Evolutionary conservation across 2,888 invertebrate genomes (phyloP).

Genomic region (Papilio demoleus): DNA sequence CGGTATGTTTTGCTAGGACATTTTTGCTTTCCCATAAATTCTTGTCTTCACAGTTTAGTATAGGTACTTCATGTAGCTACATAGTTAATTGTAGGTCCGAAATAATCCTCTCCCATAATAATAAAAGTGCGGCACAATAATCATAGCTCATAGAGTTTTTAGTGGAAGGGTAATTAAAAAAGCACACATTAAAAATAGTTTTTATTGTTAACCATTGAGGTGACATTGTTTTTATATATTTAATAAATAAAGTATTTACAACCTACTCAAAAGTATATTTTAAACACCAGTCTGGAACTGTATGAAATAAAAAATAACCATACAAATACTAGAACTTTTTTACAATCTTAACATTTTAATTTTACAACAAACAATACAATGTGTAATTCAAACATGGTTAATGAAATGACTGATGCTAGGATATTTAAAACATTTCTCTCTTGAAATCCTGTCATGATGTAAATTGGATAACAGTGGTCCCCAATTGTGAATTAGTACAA

Average conservation of each 20-base stretch:
- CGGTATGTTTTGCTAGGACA: too few relatives aligned
- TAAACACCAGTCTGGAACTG: background rate
- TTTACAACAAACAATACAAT: background rate
- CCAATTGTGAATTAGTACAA: background rate
- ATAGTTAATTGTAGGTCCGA: background rate
- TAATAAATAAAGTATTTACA: background rate
- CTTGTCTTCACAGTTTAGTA: background rate
- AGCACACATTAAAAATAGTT: background rate
- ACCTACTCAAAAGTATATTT: background rate
- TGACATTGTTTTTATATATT: background rate
- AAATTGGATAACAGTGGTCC: conserved; percentile 10
- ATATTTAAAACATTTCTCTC: too few relatives aligned
- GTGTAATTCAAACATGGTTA: background rate
- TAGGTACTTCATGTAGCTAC: too few relatives aligned
- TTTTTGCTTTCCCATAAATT: too few relatives aligned
- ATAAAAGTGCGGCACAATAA: too few relatives aligned
- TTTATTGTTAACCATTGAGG: background rate
- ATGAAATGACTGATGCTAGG: too few relatives aligned
- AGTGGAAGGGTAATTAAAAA: background rate
- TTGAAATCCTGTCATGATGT: background rate
- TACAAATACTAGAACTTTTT: background rate
- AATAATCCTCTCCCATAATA: background rate
- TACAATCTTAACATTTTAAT: background rate
- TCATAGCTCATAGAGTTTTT: too few relatives aligned
- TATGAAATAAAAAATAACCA: background rate